Base-by-base conservation (phyloP, 1,140 invertebrate species). In the Teleogryllus occipitalis region DNA sequence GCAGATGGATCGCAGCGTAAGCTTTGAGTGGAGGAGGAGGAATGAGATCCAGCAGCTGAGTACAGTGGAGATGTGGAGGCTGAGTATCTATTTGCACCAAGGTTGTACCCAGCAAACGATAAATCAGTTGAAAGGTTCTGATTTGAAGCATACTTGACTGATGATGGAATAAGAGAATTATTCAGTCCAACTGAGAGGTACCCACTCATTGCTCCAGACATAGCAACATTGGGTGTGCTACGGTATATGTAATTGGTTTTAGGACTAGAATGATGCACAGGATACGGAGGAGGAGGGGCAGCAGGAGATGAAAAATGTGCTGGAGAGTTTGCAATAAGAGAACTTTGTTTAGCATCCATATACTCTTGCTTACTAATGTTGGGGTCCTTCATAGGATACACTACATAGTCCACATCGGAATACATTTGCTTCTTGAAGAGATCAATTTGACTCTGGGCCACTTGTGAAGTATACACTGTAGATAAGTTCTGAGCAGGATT, bases 321-420 rank as follows among this genome's bases (percentile, higher is more conserved):
- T 7, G 89, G 90, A 86, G 91, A 87, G 8, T 90, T 90, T 0
- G 90, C 90, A 47, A 92, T 82, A 8, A 91, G 82, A 0, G 90
- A 92, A 5, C 92, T 93, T 83, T 94, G 89, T 83, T 96, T 96
- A 8, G 94, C 93, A 83, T 96, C 95, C 82, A 95, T 89, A 85
- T 96, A 96, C 84, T 97, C 95, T 85, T 96, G 94, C 84, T 95
- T 94, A 80, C 94, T 96, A 22, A 96, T 90, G 0, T 93, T 92
- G 27, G 95, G 94, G 86, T 97, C 95, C 86, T 96, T 94, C 76
- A 96, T 85, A 0, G 95, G 95, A 83, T 96, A 97, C 84, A 96
- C 94, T 0, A 96, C 95, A 83, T 95, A 97, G 84, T 97, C 95
- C 8, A 95, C 94, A 82, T 96, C 95, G 65, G 94, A 96, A 82